Evolutionary conservation across 1,140 invertebrate species (phyloP).

Genomic region (Drosophila guanche): DNA sequence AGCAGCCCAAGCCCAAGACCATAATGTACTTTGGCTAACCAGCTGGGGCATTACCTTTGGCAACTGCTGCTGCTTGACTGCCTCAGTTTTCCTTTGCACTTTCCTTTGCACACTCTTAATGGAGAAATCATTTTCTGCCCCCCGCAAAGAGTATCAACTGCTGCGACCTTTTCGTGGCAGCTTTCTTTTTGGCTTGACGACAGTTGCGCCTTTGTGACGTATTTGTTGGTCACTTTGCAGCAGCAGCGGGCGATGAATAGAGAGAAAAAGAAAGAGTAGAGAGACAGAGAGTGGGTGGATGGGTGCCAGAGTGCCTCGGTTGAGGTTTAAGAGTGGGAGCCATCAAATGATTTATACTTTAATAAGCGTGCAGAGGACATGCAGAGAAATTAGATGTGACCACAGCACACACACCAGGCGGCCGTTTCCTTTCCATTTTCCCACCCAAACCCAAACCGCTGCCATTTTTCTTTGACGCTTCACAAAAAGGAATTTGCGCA

Average conservation of each 20-base stretch:
- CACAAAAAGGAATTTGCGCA: conserved; percentile 76
- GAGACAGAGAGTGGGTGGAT: too few relatives aligned
- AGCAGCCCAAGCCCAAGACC: conserved; percentile 50
- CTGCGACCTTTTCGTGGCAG: too few relatives aligned
- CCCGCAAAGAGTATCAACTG: too few relatives aligned
- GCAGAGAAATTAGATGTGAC: conserved; percentile 72
- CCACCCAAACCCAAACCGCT: background rate
- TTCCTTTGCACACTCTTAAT: background rate
- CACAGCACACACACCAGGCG: conserved; percentile 4
- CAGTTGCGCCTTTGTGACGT: conserved; percentile 43
- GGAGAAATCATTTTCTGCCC: too few relatives aligned
- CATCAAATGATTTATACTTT: conserved; percentile 76
- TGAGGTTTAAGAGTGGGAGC: background rate
- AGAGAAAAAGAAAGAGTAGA: too few relatives aligned
- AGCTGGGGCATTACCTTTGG: conserved; percentile 28
- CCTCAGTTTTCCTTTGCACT: conserved; percentile 1
- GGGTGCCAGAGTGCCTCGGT: background rate
- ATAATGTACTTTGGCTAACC: conserved; percentile 75
- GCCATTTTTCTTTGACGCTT: conserved; percentile 59
- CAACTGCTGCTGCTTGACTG: background rate
- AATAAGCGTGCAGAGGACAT: conserved; percentile 74
- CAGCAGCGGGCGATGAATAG: too few relatives aligned
- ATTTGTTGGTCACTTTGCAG: conserved; percentile 51
- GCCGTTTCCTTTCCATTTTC: background rate
- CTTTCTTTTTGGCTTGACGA: conserved; percentile 35